These are phyloP conservation scores for Taurulus bubalis DNA, from an alignment of 2,113 vertebrate genomes.

Conservation along the genomic window DNA sequence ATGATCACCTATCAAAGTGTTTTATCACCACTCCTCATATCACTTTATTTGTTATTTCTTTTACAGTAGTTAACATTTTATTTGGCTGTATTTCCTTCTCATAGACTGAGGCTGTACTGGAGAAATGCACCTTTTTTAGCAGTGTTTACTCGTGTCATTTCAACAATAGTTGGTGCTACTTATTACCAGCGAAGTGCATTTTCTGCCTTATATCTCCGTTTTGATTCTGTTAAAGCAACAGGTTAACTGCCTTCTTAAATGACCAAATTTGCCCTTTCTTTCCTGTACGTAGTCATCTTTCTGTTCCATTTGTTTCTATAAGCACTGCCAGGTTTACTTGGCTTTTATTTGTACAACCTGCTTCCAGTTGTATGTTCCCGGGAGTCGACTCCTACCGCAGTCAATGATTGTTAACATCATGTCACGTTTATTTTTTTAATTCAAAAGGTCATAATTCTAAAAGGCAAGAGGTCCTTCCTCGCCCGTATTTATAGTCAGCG, in stretches of 20 bases:
- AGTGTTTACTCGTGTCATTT: conserved; percentile 47
- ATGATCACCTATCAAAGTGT: conserved; percentile 51
- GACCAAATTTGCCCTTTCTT: conserved; percentile 60
- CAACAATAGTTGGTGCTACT: conserved; percentile 74
- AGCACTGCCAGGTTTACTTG: conserved; percentile 63
- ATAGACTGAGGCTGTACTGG: background rate
- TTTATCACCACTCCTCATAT: conserved; percentile 30
- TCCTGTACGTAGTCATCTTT: conserved; percentile 35
- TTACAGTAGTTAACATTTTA: background rate
- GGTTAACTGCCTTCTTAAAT: conserved; percentile 70
- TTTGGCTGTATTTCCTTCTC: conserved; percentile 32
- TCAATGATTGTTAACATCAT: conserved; percentile 36
- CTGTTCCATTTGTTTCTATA: conserved; percentile 30
- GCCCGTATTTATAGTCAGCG: conserved; percentile 44
- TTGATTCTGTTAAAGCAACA: conserved; percentile 68
- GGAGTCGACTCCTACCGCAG: conserved; percentile 34
- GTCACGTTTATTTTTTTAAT: conserved; percentile 2
- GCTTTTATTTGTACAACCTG: conserved; percentile 44
- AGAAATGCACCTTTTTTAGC: conserved; percentile 24
- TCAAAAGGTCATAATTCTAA: background rate
- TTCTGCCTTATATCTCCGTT: conserved; percentile 64
- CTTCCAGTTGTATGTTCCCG: conserved; percentile 37
- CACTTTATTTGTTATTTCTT: background rate
- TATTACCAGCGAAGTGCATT: conserved; percentile 73
- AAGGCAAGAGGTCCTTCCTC: conserved; percentile 24